Evolutionary conservation across 2,888 invertebrate genomes (phyloP), one percentile per base, ranked within the genome.

Genomic region (Abrostola triplasia): DNA sequence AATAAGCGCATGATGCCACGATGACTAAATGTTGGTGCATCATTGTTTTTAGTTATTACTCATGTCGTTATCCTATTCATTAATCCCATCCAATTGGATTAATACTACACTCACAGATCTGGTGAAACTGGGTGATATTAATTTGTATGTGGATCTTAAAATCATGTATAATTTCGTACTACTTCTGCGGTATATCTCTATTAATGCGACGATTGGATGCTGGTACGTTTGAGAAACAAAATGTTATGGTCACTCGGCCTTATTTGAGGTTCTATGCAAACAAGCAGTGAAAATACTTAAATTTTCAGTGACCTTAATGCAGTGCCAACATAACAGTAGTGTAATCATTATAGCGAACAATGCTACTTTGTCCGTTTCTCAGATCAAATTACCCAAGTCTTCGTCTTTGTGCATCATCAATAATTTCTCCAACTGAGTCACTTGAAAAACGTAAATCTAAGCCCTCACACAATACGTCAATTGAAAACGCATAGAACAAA

Each of bases 11-110:
- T 74, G 61, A 67, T 67, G 59, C 35, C 47, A 49, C 36, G 54
- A 52, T 75, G 72, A 75, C 64, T 68, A 66, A 70, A 73, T 50
- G 67, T 53, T 56, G 54, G 47, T 65, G 72, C 72, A 72, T 72
- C 72, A 72, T 72, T 75, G 74, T 72, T 72, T 70, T 74, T 65
- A 61, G 47, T 72, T 52, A 63, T 75, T 75, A 75, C 63, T 65
- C 72, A 72, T 64, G 59, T 59, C 50, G 53, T 71, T 64, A 67
- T 71, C 55, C 61, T 59, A 59, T 70, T 70, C 67, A 67, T 70
- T 74, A 67, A 74, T 71, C 62, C 63, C 38, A 64, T 72, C 61
- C 56, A 64, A 63, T 64, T 48, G n/a, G 38, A 48, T 61, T 59
- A 70, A 49, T 59, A 42, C 41, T 56, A 48, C 49, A 63, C 44